phyloP scores from a whole-genome alignment of 2,113 vertebrate genomes.

The Sus scrofa region DNA sequence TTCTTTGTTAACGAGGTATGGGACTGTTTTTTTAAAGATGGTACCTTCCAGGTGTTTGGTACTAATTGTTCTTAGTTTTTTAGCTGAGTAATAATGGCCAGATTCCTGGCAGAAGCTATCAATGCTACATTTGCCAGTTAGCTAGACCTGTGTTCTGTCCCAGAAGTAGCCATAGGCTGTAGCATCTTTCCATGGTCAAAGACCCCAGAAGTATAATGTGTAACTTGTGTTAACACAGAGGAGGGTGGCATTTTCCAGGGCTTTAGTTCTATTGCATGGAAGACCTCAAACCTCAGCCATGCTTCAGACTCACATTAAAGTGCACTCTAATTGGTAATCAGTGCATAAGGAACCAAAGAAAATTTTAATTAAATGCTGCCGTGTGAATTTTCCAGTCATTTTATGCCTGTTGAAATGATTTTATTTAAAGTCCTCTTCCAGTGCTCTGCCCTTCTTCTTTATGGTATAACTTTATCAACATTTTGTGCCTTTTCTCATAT shows the following conservation, averaged over 20 bases:
- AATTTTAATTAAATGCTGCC: constrained; percentile 64
- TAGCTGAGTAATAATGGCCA: constrained; percentile 30
- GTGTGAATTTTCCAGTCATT: constrained; percentile 70
- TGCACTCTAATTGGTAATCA: constrained; percentile 17
- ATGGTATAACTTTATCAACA: constrained; percentile 59
- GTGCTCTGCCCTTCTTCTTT: constrained; percentile 59
- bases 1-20: not conserved
- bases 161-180: not conserved
- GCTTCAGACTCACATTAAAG: constrained; percentile 77
- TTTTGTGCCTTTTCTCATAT: constrained; percentile 65
- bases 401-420: constrained; percentile 30
- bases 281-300: constrained; percentile 16
- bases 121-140: not conserved
- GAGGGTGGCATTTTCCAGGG: constrained; percentile 71
- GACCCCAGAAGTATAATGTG: constrained; percentile 43
- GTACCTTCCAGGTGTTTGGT: constrained; percentile 51
- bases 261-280: constrained; percentile 58
- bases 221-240: constrained; percentile 55
- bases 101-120: constrained; percentile 38
- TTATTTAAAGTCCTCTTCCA: constrained; percentile 67
- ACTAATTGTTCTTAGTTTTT: constrained; percentile 60
- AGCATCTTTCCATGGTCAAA: constrained; percentile 40
- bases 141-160: not conserved
- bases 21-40: constrained; percentile 50
- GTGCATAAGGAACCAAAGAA: not conserved